Base-by-base conservation (phyloP, 2,888 invertebrate genomes). In the Ormyrus pomaceus region DNA sequence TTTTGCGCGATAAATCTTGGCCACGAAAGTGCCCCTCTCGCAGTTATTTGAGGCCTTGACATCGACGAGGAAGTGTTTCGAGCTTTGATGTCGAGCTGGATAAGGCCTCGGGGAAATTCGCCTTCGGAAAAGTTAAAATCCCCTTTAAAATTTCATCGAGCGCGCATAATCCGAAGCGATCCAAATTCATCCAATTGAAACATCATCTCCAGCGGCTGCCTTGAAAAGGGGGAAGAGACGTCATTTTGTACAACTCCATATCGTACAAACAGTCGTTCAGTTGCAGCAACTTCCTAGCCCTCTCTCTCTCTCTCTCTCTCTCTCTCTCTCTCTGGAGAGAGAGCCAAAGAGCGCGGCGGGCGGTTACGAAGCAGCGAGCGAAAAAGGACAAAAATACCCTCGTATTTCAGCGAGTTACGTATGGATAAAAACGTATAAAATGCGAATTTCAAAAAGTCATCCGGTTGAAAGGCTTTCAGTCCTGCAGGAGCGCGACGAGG, bases 401-500 rank as follows among this genome's bases (percentile, higher is more conserved):
- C 73, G 64, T 53, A 59, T 73, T 69, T 75, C 64, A 73, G 62
- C 72, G 62, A 68, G 72, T 77, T 77, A 68, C 68, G 56, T 76
- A 80, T 50, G 68, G 73, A 64, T 69, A 72, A 76, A 74, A 70
- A 70, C 66, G 69, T 56, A 76, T 74, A 79, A 77, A 82, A 76
- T 46, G 81, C 69, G 76, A 79, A 72, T 79, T 79, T 76, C 55
- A 82, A 81, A 81, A 77, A 82, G 81, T 82, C 81, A 79, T 76
- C 73, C 76, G 69, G 75, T 72, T 73, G 77, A 76, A 76, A 82
- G 73, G 79, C 76, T 76, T 75, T 75, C 74, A 66, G 81, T 81
- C 51, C 66, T 19, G 34, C 34, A 34, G 34, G 34, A 34, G 62
- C 56, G 56, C 13, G 59, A 34, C 34, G 34, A 34, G 34, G 34